phyloP scores from a whole-genome alignment of 1,140 invertebrate genomes.

The Drosophila murphyi region DNA sequence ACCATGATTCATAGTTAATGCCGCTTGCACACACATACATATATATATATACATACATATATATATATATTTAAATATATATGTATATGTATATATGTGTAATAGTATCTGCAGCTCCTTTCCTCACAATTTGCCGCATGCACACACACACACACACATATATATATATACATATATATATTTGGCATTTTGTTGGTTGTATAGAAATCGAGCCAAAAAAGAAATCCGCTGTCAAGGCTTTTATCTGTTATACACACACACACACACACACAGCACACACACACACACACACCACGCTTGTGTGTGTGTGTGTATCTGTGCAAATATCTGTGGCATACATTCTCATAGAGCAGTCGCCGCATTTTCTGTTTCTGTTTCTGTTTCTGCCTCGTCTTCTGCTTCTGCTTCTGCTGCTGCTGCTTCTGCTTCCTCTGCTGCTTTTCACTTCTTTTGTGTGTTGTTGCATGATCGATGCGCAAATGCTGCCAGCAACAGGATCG shows the following conservation, averaged over 20 bases:
- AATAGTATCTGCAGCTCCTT: slow-evolving; percentile 44
- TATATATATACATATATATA: too few relatives aligned
- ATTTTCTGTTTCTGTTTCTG: not conserved
- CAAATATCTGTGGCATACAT: slow-evolving; percentile 48
- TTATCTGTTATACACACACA: slow-evolving; percentile 5
- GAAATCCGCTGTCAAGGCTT: slow-evolving; percentile 27
- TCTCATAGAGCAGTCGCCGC: slow-evolving; percentile 38
- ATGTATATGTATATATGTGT: slow-evolving; percentile 10
- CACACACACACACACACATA: slow-evolving; percentile 4
- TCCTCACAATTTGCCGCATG: not conserved
- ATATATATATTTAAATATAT: slow-evolving; percentile 16
- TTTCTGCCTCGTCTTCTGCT: too few relatives aligned
- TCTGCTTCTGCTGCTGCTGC: too few relatives aligned
- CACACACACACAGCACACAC: too few relatives aligned
- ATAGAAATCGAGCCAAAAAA: too few relatives aligned
- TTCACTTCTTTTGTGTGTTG: not conserved
- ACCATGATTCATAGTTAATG: slow-evolving; percentile 77
- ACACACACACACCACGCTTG: not conserved
- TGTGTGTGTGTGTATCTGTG: slow-evolving; percentile 24
- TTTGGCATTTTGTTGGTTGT: too few relatives aligned
- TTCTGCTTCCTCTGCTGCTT: too few relatives aligned
- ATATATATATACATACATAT: slow-evolving; percentile 1
- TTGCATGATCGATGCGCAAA: slow-evolving; percentile 16
- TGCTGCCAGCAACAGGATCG: slow-evolving; percentile 15
- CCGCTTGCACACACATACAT: slow-evolving; percentile 19